phyloP scores from a whole-genome alignment of 2,888 invertebrate genomes.

The Scrobipalpa costella region DNA sequence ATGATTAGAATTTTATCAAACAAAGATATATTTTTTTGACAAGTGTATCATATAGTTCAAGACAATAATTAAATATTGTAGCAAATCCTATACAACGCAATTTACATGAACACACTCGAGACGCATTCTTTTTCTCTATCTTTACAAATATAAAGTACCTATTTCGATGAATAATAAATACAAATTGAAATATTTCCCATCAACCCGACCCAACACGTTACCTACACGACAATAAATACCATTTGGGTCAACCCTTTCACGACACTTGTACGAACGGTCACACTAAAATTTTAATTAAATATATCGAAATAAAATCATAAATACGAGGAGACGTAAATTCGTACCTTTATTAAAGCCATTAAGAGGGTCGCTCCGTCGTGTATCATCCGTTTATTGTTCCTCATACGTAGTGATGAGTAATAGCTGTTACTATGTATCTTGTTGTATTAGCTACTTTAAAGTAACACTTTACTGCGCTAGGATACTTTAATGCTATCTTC shows the following conservation, averaged over 20 bases:
- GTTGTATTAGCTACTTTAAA: background rate
- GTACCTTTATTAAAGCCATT: slow-evolving; percentile 80
- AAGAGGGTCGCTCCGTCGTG: slow-evolving; percentile 60
- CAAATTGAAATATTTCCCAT: background rate
- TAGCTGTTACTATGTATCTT: slow-evolving; percentile 8
- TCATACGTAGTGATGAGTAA: slow-evolving; percentile 48
- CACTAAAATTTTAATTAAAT: slow-evolving; percentile 79
- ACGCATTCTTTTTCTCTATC: background rate
- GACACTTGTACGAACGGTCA: slow-evolving; percentile 34
- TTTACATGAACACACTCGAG: no score
- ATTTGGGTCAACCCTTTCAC: slow-evolving; percentile 32
- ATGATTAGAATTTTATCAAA: no score
- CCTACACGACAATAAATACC: slow-evolving; percentile 33
- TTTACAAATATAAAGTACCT: no score
- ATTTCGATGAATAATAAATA: background rate
- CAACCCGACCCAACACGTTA: slow-evolving; percentile 9
- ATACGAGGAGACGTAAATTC: slow-evolving; percentile 67
- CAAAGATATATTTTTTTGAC: no score
- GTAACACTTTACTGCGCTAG: background rate
- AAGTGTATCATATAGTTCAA: no score
- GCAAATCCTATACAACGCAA: no score
- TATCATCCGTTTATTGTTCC: slow-evolving; percentile 70
- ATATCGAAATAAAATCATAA: slow-evolving; percentile 78
- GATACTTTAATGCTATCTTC: background rate
- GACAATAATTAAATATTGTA: no score